Evolutionary conservation across 1,140 invertebrate species (phyloP), one percentile per base, ranked within the genome.

Genomic region (Plutomurus gul): DNA sequence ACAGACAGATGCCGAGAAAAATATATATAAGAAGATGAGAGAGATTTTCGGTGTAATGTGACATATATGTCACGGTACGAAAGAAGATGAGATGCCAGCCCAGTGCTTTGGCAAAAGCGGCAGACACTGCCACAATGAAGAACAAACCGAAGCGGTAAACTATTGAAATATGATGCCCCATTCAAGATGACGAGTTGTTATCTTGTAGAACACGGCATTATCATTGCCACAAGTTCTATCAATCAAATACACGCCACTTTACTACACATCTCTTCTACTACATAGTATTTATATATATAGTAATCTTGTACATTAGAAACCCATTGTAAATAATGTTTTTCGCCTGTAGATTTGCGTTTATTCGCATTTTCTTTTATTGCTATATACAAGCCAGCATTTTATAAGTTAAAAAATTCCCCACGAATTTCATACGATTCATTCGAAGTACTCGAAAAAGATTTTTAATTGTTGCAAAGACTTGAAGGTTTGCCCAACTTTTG

Each of bases 121-220:
- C 56, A 27, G 56, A 65, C 56, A 33, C 27, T 65, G 56, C 56
- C 36, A 65, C 56, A 65, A 65, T 65, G 18, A 33, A 65, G 56
- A 65, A 65, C 30, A 65, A 65, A 65, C 56, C 36, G 25, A 65
- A n/a, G 56, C 56, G 56, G 56, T 65, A 65, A 65, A 65, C 56
- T 65, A 65, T 65, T 65, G 56, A 65, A 65, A 65, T 36, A 65
- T 65, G 56, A 65, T 65, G 56, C 56, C 56, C 27, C 36, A 33
- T 11, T 65, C 56, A 65, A 65, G 56, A 65, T 65, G 56, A 65
- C 56, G 25, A 65, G 56, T 65, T 65, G 36, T 65, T 65, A 65
- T 65, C 56, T 65, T 65, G 56, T 65, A 65, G 30, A 65, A 65
- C 56, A 65, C 56, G 56, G 36, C 56, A 65, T 65, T n/a, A 65